Percentiles rank a stretch among this genome's conserved stretches.
Evolutionary conservation across 2,888 invertebrate genomes (phyloP).

Genomic region (Coenonympha glycerion): DNA sequence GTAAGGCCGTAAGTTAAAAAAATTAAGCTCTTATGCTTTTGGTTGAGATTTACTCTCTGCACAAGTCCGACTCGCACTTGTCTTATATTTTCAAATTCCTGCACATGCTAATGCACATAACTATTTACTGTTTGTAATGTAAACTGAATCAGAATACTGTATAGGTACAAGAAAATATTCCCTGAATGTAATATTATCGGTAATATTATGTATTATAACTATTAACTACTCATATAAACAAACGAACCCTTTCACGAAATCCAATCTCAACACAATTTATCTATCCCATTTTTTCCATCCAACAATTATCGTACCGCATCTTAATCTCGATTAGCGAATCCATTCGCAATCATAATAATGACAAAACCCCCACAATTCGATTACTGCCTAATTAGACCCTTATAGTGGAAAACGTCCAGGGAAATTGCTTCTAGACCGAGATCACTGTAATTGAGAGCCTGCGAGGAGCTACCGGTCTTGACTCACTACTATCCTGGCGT

Average conservation of each 20-base stretch:
- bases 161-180: no score
- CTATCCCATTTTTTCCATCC: conserved; percentile 22
- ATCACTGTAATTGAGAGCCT: conserved; percentile 67
- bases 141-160: no score
- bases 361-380: conserved; percentile 59
- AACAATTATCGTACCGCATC: conserved; percentile 29
- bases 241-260: conserved; percentile 6
- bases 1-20: no score
- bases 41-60: no score
- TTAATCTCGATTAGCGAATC: conserved; percentile 50
- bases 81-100: no score
- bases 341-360: conserved; percentile 64
- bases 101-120: no score
- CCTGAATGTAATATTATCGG: no score
- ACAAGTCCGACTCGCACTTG: no score
- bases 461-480: conserved; percentile 66
- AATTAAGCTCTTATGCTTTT: no score
- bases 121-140: no score
- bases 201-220: no score
- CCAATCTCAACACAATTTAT: conserved; percentile 16
- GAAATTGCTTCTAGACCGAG: conserved; percentile 55
- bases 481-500: conserved; percentile 49
- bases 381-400: conserved; percentile 65
- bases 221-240: no score
- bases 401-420: conserved; percentile 55